Conservation (phyloP, 2,888 invertebrate species). For the Mesorhabditis sp. region DNA sequence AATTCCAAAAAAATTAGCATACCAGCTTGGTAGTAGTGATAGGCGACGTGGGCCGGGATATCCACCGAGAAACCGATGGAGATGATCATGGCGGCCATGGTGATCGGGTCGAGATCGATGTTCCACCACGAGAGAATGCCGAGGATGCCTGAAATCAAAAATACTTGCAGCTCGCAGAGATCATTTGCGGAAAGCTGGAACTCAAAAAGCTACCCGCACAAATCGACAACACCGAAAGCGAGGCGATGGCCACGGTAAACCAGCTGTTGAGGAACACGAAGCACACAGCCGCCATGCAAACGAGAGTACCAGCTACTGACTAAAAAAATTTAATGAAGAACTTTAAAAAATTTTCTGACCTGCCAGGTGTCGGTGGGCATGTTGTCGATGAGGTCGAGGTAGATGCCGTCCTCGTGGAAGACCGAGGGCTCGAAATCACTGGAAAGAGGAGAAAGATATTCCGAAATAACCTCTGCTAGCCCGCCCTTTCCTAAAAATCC, state of each 20-base stretch:
- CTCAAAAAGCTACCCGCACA: conserved; percentile 27
- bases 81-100: conserved; percentile 55
- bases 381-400: conserved; percentile 51
- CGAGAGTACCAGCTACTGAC: conserved; percentile 49
- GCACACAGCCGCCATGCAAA: conserved; percentile 54
- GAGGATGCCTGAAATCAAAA: conserved; percentile 36
- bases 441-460: neutral
- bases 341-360: conserved; percentile 10
- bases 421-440: conserved; percentile 42
- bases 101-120: conserved; percentile 54
- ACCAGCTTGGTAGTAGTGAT: conserved; percentile 49
- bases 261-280: conserved; percentile 51
- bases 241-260: conserved; percentile 53
- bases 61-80: conserved; percentile 55
- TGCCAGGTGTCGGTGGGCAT: conserved; percentile 52
- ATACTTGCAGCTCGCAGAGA: neutral
- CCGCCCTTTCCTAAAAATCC: neutral
- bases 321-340: conserved; percentile 13
- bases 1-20: neutral
- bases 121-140: conserved; percentile 49
- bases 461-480: neutral
- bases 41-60: conserved; percentile 53
- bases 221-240: conserved; percentile 45
- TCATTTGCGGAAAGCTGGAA: neutral
- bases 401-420: conserved; percentile 50